These are phyloP conservation scores for Gephyroberyx darwinii DNA, from an alignment of 2,797 vertebrate genomes.

Conservation along the genomic window DNA sequence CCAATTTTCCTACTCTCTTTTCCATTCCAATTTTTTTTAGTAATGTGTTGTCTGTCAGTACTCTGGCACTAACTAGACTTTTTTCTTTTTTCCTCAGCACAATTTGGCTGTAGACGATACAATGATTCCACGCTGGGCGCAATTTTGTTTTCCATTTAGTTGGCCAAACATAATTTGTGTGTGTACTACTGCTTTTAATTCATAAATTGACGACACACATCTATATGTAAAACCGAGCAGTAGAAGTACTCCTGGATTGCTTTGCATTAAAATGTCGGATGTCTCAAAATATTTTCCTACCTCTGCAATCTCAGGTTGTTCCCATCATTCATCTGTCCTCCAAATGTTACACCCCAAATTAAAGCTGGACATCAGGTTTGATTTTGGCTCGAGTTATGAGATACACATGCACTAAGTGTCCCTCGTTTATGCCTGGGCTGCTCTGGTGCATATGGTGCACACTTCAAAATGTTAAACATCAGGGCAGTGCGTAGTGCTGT, in stretches of 20 bases:
- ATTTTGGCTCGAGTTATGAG: background rate
- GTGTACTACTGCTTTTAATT: conserved; percentile 19
- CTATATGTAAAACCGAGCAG: conserved; percentile 5
- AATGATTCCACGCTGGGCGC: background rate
- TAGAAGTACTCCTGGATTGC: background rate
- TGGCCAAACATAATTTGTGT: background rate
- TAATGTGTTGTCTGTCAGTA: conserved; percentile 26
- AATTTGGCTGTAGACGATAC: conserved; percentile 7
- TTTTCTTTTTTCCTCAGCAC: conserved; percentile 26
- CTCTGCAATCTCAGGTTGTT: too few species aligned
- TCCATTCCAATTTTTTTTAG: conserved; percentile 23
- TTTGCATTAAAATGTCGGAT: too few species aligned
- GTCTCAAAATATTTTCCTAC: too few species aligned
- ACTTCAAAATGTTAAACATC: too few species aligned
- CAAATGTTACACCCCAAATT: too few species aligned
- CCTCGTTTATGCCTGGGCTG: too few species aligned
- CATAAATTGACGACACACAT: conserved; percentile 22
- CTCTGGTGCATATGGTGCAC: too few species aligned
- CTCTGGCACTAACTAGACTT: conserved; percentile 13
- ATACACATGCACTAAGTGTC: too few species aligned
- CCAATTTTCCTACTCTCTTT: conserved; percentile 32
- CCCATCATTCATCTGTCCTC: too few species aligned
- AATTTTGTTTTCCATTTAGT: conserved; percentile 16
- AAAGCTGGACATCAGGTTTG: too few species aligned
- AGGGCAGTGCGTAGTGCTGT: too few species aligned